Evolutionary conservation across 1,140 invertebrate genomes (phyloP), one percentile per base, ranked within the genome.

Genomic region (Drosophila kohkoa): DNA sequence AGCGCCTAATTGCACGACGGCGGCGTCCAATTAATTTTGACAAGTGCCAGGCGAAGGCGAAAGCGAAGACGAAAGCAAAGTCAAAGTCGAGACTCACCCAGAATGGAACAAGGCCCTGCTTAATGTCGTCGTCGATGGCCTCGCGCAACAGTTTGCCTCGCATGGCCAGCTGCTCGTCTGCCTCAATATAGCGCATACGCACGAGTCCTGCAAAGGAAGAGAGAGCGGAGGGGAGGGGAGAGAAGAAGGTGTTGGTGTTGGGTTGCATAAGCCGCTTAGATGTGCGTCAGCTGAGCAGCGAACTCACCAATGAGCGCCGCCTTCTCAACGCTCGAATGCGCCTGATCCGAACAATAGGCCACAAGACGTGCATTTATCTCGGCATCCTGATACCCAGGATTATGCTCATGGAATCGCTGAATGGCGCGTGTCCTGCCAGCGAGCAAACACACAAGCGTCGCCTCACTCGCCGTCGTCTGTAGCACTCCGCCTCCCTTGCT

Each of bases 271-370:
- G 83, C 77, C 25, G 83, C 65, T 88, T 83, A 80, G 20, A 38
- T 54, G 15, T 30, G 41, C 45, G 46, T 16, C 45, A 58, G 1
- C 3, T 25, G 20, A 8, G 10, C 13, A 20, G 3, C 52, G 13
- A 16, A 91, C 92, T 81, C 64, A 88, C 96, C 96, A 79, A 97
- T 97, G 1, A 98, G 93, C 13, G 97, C 97, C 48, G 98, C 98
- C 93, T 99, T 99, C 93, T 99, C 98, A 3, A 99, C 98, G 16
- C 98, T 99, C 0, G 98, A 99, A 93, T 99, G 98, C 1, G 98
- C 97, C 94, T 97, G 96, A 92, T 99, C 98, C 0, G 98, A 99
- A 85, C 98, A 99, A 91, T 99, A 99, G 51, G 96, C 98, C 25
- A 99, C 98, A 1, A 99, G 94, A 75, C 97, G 95, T 1, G 97